Percentiles rank a stretch among this genome's conserved stretches.
These are phyloP conservation scores for Chaetodon auriga DNA, from an alignment of 2,113 vertebrate genomes.

Conservation along the genomic window DNA sequence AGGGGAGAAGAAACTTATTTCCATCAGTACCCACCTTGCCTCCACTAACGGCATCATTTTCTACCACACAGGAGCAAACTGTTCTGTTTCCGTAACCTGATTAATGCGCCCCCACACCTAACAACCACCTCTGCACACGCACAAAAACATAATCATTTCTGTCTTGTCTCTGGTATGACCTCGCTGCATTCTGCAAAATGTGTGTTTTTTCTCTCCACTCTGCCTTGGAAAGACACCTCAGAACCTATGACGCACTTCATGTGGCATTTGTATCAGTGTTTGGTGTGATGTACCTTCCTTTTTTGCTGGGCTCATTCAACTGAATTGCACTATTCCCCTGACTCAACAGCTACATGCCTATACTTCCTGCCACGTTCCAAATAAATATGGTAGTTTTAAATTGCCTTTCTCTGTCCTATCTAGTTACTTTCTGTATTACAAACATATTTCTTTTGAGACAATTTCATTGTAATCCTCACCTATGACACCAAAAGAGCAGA, in stretches of 20 bases:
- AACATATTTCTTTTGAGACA: background rate
- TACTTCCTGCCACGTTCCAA: slow-evolving; percentile 14
- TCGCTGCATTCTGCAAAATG: slow-evolving; percentile 12
- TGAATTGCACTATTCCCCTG: slow-evolving; percentile 3
- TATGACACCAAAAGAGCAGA: background rate
- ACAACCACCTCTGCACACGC: slow-evolving; percentile 2
- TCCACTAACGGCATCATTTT: slow-evolving; percentile 21
- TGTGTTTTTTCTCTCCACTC: background rate
- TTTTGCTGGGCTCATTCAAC: background rate
- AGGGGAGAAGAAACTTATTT: slow-evolving; percentile 14
- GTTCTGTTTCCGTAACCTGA: slow-evolving; percentile 40
- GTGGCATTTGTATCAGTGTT: slow-evolving; percentile 11
- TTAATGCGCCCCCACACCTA: slow-evolving; percentile 18
- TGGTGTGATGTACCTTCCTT: background rate
- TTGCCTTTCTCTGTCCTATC: background rate
- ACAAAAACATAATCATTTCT: background rate
- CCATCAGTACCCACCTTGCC: slow-evolving; percentile 11
- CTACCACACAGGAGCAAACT: slow-evolving; percentile 25
- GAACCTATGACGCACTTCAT: slow-evolving; percentile 12
- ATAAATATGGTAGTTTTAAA: background rate
- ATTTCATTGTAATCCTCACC: background rate
- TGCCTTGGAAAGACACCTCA: background rate
- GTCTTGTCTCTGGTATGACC: slow-evolving; percentile 13
- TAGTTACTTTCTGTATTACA: background rate
- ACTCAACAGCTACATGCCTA: background rate